Conservation (phyloP, 2,797 vertebrate genomes). For the Pogoniulus pusillus region DNA sequence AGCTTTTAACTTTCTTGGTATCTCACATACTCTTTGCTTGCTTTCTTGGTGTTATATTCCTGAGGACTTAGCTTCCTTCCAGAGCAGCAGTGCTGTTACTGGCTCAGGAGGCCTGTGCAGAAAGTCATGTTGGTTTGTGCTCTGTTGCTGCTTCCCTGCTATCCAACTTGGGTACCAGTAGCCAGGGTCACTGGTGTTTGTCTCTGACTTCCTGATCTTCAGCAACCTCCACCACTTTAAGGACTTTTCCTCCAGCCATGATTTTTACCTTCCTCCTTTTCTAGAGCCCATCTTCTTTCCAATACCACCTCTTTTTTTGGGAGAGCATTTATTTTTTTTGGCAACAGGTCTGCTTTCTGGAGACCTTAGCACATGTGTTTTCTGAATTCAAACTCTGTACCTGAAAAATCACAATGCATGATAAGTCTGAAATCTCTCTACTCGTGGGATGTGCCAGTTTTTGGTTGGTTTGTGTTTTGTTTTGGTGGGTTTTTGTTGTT, state of each 20-base stretch:
- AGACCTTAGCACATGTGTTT: neutral
- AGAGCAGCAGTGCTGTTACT: neutral
- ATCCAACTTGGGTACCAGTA: neutral
- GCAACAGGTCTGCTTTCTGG: neutral
- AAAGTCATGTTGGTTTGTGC: neutral
- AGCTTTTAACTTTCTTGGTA: neutral
- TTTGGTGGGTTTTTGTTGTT: too few relatives aligned
- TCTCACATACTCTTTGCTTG: neutral
- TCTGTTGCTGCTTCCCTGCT: neutral
- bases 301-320: neutral
- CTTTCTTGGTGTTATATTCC: neutral
- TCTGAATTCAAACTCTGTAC: neutral
- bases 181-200: rapidly evolving
- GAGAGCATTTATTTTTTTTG: neutral
- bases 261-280: neutral
- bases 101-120: neutral
- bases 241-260: neutral
- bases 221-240: neutral
- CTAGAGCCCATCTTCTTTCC: neutral
- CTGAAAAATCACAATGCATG: neutral
- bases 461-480: too few relatives aligned
- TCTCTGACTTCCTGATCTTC: neutral
- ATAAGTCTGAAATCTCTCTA: neutral
- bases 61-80: too few relatives aligned
- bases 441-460: neutral